Percentiles rank a stretch among this genome's conserved stretches.
Evolutionary conservation across 92 coral and sea anemone species (phyloP).

Genomic region (Phymanthus crucifer): DNA sequence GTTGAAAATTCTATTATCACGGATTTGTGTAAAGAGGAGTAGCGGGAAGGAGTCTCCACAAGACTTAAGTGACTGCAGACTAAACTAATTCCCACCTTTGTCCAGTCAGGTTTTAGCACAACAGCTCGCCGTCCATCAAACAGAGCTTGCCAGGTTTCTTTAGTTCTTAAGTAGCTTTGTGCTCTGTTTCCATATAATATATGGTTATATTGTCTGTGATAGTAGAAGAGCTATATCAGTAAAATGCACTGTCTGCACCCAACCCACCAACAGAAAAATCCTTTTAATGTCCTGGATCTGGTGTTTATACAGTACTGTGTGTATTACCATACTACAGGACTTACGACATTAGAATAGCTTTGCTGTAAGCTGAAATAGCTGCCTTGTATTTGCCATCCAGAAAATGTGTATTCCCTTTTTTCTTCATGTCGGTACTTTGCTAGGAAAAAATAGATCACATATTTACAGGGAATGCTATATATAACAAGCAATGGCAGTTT

Average conservation of each 20-base stretch:
- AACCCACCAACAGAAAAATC: too few species aligned
- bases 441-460: constrained; percentile 23
- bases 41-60: too few species aligned
- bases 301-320: too few species aligned
- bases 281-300: too few species aligned
- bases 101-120: constrained; percentile 87
- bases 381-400: constrained; percentile 59
- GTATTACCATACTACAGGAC: constrained; percentile 10
- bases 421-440: constrained; percentile 63
- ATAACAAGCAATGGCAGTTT: background rate
- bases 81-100: constrained; percentile 87
- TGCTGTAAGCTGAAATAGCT: constrained; percentile 72
- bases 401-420: constrained; percentile 76
- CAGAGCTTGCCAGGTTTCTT: constrained; percentile 66
- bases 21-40: too few species aligned
- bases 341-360: constrained; percentile 75
- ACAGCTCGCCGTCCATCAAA: constrained; percentile 93
- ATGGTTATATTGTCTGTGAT: constrained; percentile 75
- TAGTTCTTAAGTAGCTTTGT: constrained; percentile 77
- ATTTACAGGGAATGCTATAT: background rate
- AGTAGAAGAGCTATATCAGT: background rate
- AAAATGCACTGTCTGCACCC: too few species aligned
- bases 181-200: constrained; percentile 95
- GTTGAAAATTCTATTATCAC: too few species aligned
- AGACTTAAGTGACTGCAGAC: too few species aligned